Percentiles rank a stretch among this genome's conserved stretches.
Evolutionary conservation across 2,888 invertebrate genomes (phyloP).

Genomic region (Tryphoninae sp.): DNA sequence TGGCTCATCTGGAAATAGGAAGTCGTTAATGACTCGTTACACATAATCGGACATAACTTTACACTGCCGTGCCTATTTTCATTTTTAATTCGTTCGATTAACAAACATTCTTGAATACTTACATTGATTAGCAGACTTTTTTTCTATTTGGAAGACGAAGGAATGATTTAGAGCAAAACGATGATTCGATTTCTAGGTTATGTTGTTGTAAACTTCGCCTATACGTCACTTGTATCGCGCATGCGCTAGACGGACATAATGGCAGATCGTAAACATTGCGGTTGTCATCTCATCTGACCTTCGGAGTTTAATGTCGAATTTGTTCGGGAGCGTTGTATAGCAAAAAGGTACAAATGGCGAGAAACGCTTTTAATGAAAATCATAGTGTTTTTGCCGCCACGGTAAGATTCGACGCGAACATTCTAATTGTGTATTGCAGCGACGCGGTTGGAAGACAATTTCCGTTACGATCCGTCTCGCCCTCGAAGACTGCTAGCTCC

Average conservation of each 20-base stretch:
- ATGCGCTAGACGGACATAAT: too few species aligned
- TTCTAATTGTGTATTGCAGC: constrained; percentile 52
- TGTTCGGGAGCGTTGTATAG: constrained; percentile 58
- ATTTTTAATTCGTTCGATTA: too few species aligned
- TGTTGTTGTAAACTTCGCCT: neutral
- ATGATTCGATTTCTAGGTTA: neutral
- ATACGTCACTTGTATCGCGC: too few species aligned
- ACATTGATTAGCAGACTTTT: constrained; percentile 9
- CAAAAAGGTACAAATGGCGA: constrained; percentile 71
- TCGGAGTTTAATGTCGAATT: neutral
- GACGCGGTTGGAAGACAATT: constrained; percentile 53
- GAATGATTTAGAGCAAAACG: constrained; percentile 15
- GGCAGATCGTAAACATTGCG: too few species aligned
- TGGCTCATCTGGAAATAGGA: too few species aligned
- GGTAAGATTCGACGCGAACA: constrained; percentile 41
- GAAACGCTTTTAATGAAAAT: constrained; percentile 56
- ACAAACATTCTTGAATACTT: too few species aligned
- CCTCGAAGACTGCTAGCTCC: constrained; percentile 1
- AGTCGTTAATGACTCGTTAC: too few species aligned
- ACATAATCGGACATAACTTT: too few species aligned
- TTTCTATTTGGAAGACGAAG: constrained; percentile 23
- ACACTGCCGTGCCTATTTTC: too few species aligned
- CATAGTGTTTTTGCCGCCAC: constrained; percentile 56
- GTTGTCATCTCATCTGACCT: too few species aligned
- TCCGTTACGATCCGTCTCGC: neutral